phyloP scores from a whole-genome alignment of 1,140 invertebrate species.

The Drosophila kepulauana region DNA sequence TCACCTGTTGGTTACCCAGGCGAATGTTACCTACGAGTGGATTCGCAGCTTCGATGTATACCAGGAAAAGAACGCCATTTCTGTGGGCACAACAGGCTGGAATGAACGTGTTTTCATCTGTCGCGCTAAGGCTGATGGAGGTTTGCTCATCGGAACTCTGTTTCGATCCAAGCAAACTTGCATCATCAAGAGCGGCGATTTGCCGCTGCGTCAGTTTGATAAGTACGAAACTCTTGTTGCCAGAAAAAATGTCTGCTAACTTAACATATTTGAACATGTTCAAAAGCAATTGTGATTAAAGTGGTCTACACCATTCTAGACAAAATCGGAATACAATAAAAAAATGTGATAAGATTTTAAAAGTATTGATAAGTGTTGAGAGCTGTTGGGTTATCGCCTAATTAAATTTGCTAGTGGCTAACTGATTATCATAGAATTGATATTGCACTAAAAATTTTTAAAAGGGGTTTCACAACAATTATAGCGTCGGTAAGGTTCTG shows the following conservation, averaged over 20 bases:
- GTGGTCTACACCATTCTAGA: too few relatives aligned
- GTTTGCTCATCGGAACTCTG: constrained; percentile 30
- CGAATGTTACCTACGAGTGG: constrained; percentile 10
- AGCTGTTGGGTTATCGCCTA: too few relatives aligned
- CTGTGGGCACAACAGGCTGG: constrained; percentile 35
- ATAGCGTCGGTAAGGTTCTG: too few relatives aligned
- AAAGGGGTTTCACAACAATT: too few relatives aligned
- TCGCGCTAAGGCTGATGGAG: constrained; percentile 25
- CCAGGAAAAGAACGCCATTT: constrained; percentile 18
- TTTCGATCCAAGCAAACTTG: constrained; percentile 10
- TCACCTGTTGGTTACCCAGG: constrained; percentile 5
- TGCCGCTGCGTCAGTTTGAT: constrained; percentile 14
- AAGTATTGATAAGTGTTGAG: too few relatives aligned
- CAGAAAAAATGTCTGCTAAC: not conserved
- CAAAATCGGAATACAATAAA: too few relatives aligned
- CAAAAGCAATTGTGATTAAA: too few relatives aligned
- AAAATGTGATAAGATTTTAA: not conserved
- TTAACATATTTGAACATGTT: too few relatives aligned
- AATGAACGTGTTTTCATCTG: constrained; percentile 45
- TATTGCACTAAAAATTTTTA: too few relatives aligned
- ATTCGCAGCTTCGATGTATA: constrained; percentile 35
- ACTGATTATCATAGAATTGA: too few relatives aligned
- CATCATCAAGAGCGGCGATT: constrained; percentile 18
- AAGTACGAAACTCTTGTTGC: constrained; percentile 42
- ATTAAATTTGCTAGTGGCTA: too few relatives aligned